phyloP scores from a whole-genome alignment of 92 coral and sea anemone genomes.

The Blastomussa wellsi region DNA sequence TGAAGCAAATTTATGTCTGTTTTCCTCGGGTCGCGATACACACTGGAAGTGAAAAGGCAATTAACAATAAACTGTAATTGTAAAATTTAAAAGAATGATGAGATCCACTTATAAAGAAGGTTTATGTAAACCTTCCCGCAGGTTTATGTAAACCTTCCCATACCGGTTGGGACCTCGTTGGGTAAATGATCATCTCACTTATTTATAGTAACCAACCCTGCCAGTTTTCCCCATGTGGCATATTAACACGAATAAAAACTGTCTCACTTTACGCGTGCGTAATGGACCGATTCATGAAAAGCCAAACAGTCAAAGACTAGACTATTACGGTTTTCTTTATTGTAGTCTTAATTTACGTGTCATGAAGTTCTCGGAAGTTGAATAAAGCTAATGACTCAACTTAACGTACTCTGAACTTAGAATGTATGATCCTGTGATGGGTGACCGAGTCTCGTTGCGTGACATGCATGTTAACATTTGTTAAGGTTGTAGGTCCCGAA shows the following conservation, averaged over 20 bases:
- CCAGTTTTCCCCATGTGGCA: not conserved
- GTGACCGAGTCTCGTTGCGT: too few relatives aligned
- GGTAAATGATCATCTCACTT: not conserved
- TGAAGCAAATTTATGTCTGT: too few relatives aligned
- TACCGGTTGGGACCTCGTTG: not conserved
- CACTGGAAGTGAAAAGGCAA: not conserved
- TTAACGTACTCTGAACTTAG: too few relatives aligned
- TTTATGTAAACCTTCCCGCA: not conserved
- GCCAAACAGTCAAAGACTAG: not conserved
- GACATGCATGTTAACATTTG: too few relatives aligned
- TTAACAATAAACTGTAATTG: not conserved
- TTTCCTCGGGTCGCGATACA: too few relatives aligned
- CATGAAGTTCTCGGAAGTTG: too few relatives aligned
- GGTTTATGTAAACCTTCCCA: not conserved
- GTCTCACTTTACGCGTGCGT: not conserved
- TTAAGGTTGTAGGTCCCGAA: too few relatives aligned
- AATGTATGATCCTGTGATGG: too few relatives aligned
- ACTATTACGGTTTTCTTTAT: too few relatives aligned
- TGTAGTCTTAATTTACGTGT: too few relatives aligned
- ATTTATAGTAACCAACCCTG: not conserved
- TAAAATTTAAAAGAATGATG: too few relatives aligned
- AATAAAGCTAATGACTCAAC: too few relatives aligned
- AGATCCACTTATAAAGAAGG: not conserved
- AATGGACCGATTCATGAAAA: not conserved
- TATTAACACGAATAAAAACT: not conserved